Evolutionary conservation across 1,140 invertebrate species (phyloP), one percentile per base, ranked within the genome.

Genomic region (Drosophila hydei): DNA sequence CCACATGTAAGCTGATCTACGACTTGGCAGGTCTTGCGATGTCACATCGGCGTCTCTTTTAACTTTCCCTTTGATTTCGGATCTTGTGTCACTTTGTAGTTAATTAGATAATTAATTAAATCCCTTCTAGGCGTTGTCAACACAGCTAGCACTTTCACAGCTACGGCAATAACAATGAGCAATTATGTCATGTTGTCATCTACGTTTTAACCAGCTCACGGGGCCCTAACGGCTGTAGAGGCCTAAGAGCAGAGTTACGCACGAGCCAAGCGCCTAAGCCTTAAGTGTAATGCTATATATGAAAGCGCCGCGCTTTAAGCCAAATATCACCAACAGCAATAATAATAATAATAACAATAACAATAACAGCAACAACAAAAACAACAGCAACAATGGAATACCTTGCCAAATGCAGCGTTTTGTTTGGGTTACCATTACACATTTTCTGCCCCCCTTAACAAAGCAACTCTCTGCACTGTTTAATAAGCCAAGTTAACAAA

Each of bases 361-460:
- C 25, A 21, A 52, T n/a, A 14, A 19, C 36, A 23, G 21, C 47
- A 56, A 70, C 59, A 30, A 25, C 47, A 58, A 72, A 36, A 65
- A 65, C 12, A 38, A 55, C 62, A 42, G 76, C 52, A 61, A 77
- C 73, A 71, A 71, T 87, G 73, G 74, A 56, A 75, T 87, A 55
- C 64, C 81, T 85, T 85, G 60, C 80, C 80, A 87, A 85, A 85
- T 77, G 62, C 54, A 48, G 61, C 77, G 50, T 87, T 85, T 85
- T 85, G 80, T 81, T 87, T 75, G 70, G 79, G 64, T 72, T 72
- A 68, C 50, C 79, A 77, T 78, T 81, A 81, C 79, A 81, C 79
- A 81, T 59, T 80, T 58, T 65, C 63, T 77, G 23, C 7, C 40
- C 40, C 59, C 72, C 67, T 73, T 65, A 68, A 75, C 59, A 55